Evolutionary conservation across 2,797 vertebrate species (phyloP).

Genomic region (Psittacula echo): DNA sequence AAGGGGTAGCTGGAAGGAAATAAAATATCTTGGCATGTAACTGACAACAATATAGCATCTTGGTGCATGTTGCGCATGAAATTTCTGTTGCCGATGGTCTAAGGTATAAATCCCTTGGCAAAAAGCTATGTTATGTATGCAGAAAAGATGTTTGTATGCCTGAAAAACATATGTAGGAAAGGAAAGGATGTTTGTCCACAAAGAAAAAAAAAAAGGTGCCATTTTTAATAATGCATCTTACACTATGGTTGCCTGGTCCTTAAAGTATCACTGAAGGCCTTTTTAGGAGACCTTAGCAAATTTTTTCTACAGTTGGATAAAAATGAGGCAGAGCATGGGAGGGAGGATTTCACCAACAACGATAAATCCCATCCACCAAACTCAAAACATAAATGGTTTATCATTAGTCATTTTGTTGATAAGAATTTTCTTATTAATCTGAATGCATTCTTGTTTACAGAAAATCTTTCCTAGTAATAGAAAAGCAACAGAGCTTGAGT

Average conservation of each 20-base stretch:
- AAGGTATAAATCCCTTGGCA: background rate
- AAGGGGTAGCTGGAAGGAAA: background rate
- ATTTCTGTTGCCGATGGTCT: background rate
- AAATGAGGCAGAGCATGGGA: background rate
- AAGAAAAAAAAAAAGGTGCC: accelerated
- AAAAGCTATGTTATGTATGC: background rate
- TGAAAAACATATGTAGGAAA: background rate
- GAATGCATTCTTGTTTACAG: background rate
- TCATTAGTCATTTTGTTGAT: background rate
- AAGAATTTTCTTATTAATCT: background rate
- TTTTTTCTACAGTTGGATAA: background rate
- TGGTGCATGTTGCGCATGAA: background rate
- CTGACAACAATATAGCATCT: background rate
- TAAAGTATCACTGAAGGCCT: background rate
- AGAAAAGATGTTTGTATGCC: background rate
- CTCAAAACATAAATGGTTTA: background rate
- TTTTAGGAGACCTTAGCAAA: background rate
- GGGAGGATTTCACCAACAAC: background rate
- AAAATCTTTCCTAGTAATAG: background rate
- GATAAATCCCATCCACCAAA: background rate
- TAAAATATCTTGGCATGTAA: background rate
- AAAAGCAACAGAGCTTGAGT: background rate
- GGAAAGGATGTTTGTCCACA: accelerated
- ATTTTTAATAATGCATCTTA: background rate
- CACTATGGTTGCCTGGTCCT: background rate